Evolutionary conservation across 2,113 vertebrate genomes (phyloP).

Genomic region (Trematocara macrostoma): DNA sequence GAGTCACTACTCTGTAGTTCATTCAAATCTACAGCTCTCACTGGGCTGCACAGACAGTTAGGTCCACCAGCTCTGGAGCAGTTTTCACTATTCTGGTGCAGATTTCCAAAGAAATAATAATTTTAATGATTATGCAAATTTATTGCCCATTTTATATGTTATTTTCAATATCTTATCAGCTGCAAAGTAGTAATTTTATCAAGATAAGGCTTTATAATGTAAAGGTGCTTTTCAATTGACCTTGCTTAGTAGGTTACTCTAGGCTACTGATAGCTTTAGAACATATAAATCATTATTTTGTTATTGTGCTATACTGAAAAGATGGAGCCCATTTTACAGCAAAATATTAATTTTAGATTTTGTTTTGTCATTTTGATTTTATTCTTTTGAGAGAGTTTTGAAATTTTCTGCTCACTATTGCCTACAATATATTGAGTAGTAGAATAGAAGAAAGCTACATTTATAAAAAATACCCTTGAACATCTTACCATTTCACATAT

Average conservation of each 20-base stretch:
- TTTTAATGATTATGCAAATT: background rate
- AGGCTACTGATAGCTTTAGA: background rate
- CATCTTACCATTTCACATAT: background rate
- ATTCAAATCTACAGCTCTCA: background rate
- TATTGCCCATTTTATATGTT: background rate
- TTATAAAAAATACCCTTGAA: background rate
- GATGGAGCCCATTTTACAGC: background rate
- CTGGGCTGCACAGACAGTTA: background rate
- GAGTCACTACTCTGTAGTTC: background rate
- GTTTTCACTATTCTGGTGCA: background rate
- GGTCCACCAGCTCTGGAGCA: background rate
- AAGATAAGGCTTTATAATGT: background rate
- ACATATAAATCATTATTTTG: background rate
- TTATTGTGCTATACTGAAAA: background rate
- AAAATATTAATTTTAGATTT: background rate
- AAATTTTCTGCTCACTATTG: background rate
- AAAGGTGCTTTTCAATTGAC: background rate
- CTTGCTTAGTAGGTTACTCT: background rate
- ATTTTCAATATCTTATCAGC: background rate
- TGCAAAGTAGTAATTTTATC: background rate
- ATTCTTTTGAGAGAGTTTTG: background rate
- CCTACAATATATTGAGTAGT: background rate
- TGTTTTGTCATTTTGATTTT: background rate
- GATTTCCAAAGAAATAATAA: background rate
- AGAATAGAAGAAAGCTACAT: background rate